Conservation (phyloP, 1,140 invertebrate genomes). For the Hyles euphorbiae region DNA sequence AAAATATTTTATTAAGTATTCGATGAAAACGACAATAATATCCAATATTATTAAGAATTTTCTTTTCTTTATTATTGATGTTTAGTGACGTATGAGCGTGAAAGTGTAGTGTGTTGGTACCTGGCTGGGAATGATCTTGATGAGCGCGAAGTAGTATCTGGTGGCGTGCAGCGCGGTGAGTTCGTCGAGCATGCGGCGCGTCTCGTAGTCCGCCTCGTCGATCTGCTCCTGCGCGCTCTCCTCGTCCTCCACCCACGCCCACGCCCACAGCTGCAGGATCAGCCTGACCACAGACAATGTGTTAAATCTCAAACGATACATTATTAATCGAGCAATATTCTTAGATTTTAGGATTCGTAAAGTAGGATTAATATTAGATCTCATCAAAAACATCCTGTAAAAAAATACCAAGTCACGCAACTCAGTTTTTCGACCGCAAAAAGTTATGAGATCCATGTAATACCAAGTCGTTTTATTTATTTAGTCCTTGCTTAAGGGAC, state of each 20-base stretch:
- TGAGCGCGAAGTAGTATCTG: slow-evolving; percentile 92
- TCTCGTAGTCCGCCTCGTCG: slow-evolving; percentile 86
- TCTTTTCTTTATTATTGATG: too few relatives aligned
- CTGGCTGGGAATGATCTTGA: slow-evolving; percentile 85
- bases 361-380: background rate
- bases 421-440: too few relatives aligned
- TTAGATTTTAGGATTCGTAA: background rate
- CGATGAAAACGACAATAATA: too few relatives aligned
- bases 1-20: too few relatives aligned
- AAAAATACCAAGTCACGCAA: too few relatives aligned
- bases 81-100: too few relatives aligned
- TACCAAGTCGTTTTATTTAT: too few relatives aligned
- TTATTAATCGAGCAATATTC: background rate
- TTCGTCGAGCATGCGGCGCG: slow-evolving; percentile 85
- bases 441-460: too few relatives aligned
- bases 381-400: too few relatives aligned
- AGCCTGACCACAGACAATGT: slow-evolving; percentile 76
- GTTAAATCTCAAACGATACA: background rate
- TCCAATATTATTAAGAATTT: too few relatives aligned
- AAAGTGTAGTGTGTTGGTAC: background rate
- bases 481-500: too few relatives aligned
- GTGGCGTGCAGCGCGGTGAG: slow-evolving; percentile 87
- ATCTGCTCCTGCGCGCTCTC: slow-evolving; percentile 68
- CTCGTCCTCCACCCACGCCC: slow-evolving; percentile 77
- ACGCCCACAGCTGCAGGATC: slow-evolving; percentile 85